Evolutionary conservation across 2,113 vertebrate species (phyloP).

Genomic region (Axis porcinus): DNA sequence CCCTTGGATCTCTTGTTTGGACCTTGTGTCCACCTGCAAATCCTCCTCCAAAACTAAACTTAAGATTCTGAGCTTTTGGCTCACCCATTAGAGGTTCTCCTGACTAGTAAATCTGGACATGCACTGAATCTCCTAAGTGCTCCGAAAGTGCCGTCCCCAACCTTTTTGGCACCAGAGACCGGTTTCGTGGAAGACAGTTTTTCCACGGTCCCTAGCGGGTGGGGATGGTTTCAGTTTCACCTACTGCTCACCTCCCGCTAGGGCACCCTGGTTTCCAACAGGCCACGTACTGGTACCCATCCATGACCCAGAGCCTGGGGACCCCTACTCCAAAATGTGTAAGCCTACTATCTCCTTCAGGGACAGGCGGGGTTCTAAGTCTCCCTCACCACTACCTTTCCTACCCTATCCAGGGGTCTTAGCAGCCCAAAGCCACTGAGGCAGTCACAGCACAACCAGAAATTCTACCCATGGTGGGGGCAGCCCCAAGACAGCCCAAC

Average conservation of each 20-base stretch:
- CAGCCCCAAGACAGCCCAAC: no score
- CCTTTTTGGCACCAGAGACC: not conserved
- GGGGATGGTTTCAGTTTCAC: not conserved
- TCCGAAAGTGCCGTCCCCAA: not conserved
- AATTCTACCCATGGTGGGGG: not conserved
- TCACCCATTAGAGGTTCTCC: not conserved
- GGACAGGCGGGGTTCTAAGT: not conserved
- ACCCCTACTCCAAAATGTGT: not conserved
- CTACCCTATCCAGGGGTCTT: not conserved
- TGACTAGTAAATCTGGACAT: not conserved
- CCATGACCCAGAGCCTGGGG: not conserved
- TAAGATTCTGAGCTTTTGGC: not conserved
- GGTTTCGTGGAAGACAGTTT: not conserved
- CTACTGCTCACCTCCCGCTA: not conserved
- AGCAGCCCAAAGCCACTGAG: not conserved
- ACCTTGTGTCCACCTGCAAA: not conserved
- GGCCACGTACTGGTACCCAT: not conserved
- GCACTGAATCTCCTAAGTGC: not conserved
- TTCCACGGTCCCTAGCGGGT: not conserved
- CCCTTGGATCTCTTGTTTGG: not conserved
- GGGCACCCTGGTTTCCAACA: not conserved
- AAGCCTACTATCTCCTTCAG: not conserved
- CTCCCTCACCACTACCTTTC: not conserved
- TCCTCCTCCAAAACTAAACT: not conserved
- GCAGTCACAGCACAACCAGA: not conserved